Base-by-base conservation (phyloP, 2,888 invertebrate species). In the Dromius quadrimaculatus region DNA sequence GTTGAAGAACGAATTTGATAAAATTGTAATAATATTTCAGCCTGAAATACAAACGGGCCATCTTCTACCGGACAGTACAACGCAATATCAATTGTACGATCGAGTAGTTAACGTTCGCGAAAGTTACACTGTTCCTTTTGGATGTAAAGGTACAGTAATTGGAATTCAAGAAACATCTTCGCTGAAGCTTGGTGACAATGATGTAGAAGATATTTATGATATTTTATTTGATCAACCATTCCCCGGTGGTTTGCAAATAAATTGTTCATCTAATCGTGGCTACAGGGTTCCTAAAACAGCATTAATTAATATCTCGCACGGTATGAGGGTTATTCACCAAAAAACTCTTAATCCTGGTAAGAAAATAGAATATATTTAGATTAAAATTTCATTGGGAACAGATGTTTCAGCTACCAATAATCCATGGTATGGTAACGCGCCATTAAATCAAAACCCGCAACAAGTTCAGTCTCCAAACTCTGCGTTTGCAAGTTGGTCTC, bases 101-200 rank as follows among this genome's bases (percentile, higher is more conserved):
- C 87, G 98, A 61, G 89, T 98, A 47, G 89, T 97, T 2, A 90
- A 92, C 78, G 89, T 92, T 0, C 86, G 91, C 23, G 87, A 88
- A 28, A 88, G 89, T 62, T 91, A 89, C 78, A 87, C 91, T 0
- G 93, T 94, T 11, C 96, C 96, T 0, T 81, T 92, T 2, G 97
- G 96, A 0, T 84, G 88, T 6, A 87, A 89, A 73, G 98, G 98
- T 22, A 97, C 95, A 0, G 85, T 98, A 0, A 89, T 94, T n/a
- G 94, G 88, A 0, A 84, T 91, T 5, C 83, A 86, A 80, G 64
- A 74, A 76, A 9, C 70, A 78, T 17, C 22, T n/a, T 17, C 8
- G n/a, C 11, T 50, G 6, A 61, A 22, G 0, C 76, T 75, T 2
- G 77, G 78, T 5, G 76, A 77, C 23, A 90, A 85, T 77, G 87